Evolutionary conservation across 2,113 vertebrate genomes (phyloP), one percentile per base, ranked within the genome.

Genomic region (Arvicanthis niloticus): DNA sequence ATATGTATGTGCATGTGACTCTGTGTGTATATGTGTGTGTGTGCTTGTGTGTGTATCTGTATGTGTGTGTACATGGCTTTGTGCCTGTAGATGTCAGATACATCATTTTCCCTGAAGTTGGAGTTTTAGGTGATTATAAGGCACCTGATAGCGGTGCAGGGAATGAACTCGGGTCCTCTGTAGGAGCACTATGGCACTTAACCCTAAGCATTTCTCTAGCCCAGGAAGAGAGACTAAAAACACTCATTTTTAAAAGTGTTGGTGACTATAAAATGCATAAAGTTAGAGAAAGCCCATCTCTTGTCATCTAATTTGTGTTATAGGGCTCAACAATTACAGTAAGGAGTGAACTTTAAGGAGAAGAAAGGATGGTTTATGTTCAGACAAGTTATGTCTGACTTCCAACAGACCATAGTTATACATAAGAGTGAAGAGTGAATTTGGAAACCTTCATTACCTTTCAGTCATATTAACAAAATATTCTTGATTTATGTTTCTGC

Each of bases 401-500:
- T 96, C 72, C 22, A 72, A 12, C 3, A 81, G 40, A 58, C 26
- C 53, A 26, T 31, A 17, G 4, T 62, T 86, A 1, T 16, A 51
- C 6, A 3, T 29, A 40, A 76, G 37, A 92, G n/a, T 29, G 17
- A 70, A 62, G 34, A 73, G 0, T 45, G 26, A 92, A 40, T 37
- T 62, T 60, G 37, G 53, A 90, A 48, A n/a, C 17, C 24, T 88
- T 76, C 7, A 72, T 53, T 70, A 48, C 51, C 58, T 93, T 67
- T 88, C 34, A 51, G 5, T 51, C 51, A 5, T 22, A 60, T 29
- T 91, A 72, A 67, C 73, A 85, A 75, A 31, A 78, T 37, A 9
- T 22, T 90, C 51, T 22, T 90, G 56, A 94, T 91, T 94, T 67
- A 93, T 75, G 21, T 70, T 58, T 37, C 68, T 70, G 9, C 73